A percentile compares a stretch with the other conserved stretches of the same genome.
These are phyloP conservation scores for Cryptoblepharus egeriae DNA, from an alignment of 2,797 vertebrate genomes.

Conservation along the genomic window DNA sequence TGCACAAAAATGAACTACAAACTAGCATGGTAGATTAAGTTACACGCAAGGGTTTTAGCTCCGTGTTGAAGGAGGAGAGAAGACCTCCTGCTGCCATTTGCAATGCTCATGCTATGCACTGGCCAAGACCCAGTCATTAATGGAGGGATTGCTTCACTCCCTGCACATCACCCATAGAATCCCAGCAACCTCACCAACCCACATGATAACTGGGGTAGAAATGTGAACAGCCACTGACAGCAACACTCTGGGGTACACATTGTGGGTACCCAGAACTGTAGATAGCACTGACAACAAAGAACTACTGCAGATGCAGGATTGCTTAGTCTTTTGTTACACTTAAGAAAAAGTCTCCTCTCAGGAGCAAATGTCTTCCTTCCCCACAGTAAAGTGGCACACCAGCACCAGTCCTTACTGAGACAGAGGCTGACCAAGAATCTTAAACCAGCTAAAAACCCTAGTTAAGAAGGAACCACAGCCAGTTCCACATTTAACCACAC, in stretches of 20 bases:
- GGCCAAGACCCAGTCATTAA: not conserved
- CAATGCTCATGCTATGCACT: not conserved
- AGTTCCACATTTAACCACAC: too few relatives aligned
- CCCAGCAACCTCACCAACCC: not conserved
- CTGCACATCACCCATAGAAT: not conserved
- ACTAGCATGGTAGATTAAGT: not conserved
- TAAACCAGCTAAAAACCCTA: not conserved
- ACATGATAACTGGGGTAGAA: not conserved
- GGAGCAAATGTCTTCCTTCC: not conserved
- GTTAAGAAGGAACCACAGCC: not conserved
- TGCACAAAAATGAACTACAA: not conserved
- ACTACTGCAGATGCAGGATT: not conserved
- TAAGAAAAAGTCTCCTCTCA: not conserved
- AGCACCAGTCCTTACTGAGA: not conserved
- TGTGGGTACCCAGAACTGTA: too few relatives aligned
- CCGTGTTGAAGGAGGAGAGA: not conserved
- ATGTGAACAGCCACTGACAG: not conserved
- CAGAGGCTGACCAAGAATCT: not conserved
- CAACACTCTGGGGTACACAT: too few relatives aligned
- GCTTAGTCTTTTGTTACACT: not conserved
- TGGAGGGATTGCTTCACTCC: not conserved
- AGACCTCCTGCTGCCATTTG: not conserved
- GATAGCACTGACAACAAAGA: not conserved
- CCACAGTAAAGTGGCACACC: not conserved
- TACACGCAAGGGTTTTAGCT: not conserved